A percentile compares a stretch with the other conserved stretches of the same genome.
phyloP scores from a whole-genome alignment of 2,888 invertebrate genomes.

The Heteromurus nitidus region DNA sequence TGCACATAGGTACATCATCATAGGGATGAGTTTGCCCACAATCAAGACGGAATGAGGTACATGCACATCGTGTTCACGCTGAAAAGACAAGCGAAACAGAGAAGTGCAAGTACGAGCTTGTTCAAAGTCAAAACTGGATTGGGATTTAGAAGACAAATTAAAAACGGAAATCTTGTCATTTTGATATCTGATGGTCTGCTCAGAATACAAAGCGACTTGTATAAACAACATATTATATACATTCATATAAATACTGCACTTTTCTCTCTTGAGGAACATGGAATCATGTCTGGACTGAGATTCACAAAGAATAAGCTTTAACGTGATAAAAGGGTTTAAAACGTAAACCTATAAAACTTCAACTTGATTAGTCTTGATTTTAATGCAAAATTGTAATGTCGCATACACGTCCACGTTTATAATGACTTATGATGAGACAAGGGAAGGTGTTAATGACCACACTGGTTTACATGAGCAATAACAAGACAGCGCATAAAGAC shows the following conservation, averaged over 20 bases:
- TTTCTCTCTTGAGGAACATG: too few species aligned
- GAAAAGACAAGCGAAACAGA: conserved; percentile 17
- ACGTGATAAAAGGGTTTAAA: neutral
- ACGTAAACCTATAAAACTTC: neutral
- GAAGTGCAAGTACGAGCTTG: conserved; percentile 7
- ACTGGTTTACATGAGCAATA: conserved; percentile 44
- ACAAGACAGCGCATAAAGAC: conserved; percentile 20
- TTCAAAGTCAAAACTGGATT: conserved; percentile 58
- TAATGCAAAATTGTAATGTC: too few species aligned
- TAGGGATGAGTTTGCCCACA: neutral
- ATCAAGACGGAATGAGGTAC: too few species aligned
- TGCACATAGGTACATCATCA: neutral
- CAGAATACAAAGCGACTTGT: conserved; percentile 58
- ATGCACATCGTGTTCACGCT: too few species aligned
- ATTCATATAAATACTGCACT: neutral
- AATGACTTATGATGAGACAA: conserved; percentile 52
- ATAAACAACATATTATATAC: conserved; percentile 9
- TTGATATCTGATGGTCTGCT: conserved; percentile 59
- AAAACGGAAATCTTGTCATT: conserved; percentile 64
- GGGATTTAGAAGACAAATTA: conserved; percentile 59
- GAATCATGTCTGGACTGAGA: too few species aligned
- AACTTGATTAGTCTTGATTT: conserved; percentile 46
- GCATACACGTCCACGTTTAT: too few species aligned
- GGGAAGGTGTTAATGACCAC: conserved; percentile 61
- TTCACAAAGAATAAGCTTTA: neutral